phyloP scores from a whole-genome alignment of 2,888 invertebrate species.

The Microctonus hyperodae region DNA sequence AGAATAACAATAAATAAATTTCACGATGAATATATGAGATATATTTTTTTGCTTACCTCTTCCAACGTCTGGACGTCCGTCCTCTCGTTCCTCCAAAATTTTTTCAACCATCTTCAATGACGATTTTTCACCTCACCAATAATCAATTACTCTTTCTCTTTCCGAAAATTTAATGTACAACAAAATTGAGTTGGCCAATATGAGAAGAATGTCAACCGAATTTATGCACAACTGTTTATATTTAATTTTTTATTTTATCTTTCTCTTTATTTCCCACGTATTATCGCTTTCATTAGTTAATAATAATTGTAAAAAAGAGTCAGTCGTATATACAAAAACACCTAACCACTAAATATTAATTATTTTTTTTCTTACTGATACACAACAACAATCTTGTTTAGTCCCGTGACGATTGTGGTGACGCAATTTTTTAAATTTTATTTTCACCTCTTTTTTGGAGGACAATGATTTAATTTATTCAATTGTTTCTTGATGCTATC shows the following conservation, averaged over 20 bases:
- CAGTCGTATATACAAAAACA: conserved; percentile 63
- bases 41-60: conserved; percentile 56
- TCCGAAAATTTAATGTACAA: background rate
- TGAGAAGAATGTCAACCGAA: background rate
- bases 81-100: conserved; percentile 71
- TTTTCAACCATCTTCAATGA: conserved; percentile 70
- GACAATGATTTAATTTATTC: conserved; percentile 27
- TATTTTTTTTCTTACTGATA: conserved; percentile 23
- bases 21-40: background rate
- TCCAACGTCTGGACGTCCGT: conserved; percentile 57
- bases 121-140: background rate
- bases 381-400: conserved; percentile 13
- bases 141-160: background rate
- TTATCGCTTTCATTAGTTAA: conserved; percentile 48
- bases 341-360: conserved; percentile 51
- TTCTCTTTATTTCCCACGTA: conserved; percentile 9
- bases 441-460: background rate
- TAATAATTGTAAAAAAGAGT: conserved; percentile 62
- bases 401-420: background rate
- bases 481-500: conserved; percentile 2
- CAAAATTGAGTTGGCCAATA: background rate
- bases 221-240: conserved; percentile 15
- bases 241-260: conserved; percentile 22
- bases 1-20: conserved; percentile 5
- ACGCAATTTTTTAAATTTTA: conserved; percentile 8